A percentile compares a stretch with the other conserved stretches of the same genome.
phyloP scores from a whole-genome alignment of 2,888 invertebrate species.

The Sesamia inferens region DNA sequence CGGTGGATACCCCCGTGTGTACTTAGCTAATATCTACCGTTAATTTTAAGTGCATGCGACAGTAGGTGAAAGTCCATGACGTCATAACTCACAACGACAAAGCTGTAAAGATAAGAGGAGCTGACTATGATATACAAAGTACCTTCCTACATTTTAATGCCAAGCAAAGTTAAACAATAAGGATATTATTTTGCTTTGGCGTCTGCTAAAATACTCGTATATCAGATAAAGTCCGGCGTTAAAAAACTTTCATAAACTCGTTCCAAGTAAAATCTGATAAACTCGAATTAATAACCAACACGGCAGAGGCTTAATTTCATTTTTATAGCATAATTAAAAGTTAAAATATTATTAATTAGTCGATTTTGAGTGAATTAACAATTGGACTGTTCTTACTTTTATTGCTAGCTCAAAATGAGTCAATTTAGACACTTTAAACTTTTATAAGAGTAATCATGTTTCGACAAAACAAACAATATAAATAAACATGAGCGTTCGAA shows the following conservation, averaged over 20 bases:
- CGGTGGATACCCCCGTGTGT: conserved; percentile 61
- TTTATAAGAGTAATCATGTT: conserved; percentile 72
- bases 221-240: conserved; percentile 31
- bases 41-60: conserved; percentile 63
- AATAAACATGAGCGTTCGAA: conserved; percentile 73
- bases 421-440: conserved; percentile 71
- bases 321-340: conserved; percentile 68
- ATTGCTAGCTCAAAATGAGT: conserved; percentile 69
- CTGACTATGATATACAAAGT: conserved; percentile 25
- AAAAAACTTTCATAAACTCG: conserved; percentile 57
- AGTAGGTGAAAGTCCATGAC: conserved; percentile 39
- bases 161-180: conserved; percentile 34
- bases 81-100: conserved; percentile 57
- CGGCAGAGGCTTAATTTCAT: conserved; percentile 53
- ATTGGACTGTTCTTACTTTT: conserved; percentile 66
- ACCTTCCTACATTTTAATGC: conserved; percentile 20
- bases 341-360: conserved; percentile 74
- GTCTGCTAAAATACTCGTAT: conserved; percentile 31
- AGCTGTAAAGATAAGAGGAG: conserved; percentile 53
- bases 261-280: conserved; percentile 61
- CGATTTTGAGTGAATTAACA: conserved; percentile 73
- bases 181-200: conserved; percentile 30
- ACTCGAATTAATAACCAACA: conserved; percentile 60
- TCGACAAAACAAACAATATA: conserved; percentile 67
- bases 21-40: conserved; percentile 54